Evolutionary conservation across 1,140 invertebrate genomes (phyloP).

Genomic region (Halictus rubicundus): DNA sequence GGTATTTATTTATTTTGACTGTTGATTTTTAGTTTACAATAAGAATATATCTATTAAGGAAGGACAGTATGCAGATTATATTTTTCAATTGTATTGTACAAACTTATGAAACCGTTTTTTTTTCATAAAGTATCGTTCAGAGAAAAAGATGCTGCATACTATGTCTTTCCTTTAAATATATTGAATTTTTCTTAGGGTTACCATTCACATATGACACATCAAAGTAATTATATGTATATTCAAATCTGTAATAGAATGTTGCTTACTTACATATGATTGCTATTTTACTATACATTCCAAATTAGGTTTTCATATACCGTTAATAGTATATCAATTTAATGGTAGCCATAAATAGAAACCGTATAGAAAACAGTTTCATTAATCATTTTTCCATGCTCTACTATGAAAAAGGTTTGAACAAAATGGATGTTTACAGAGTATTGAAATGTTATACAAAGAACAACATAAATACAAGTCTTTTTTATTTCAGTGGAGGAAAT

Average conservation of each 20-base stretch:
- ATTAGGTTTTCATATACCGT: no score
- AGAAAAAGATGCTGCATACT: conserved; percentile 52
- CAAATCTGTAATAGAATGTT: no score
- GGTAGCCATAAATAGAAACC: conserved; percentile 25
- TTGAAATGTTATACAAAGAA: conserved; percentile 2
- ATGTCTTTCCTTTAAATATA: conserved; percentile 47
- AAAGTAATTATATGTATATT: background rate
- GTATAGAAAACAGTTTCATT: conserved; percentile 25
- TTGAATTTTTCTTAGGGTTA: conserved; percentile 30
- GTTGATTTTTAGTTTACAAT: conserved; percentile 53
- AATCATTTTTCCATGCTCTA: conserved; percentile 14
- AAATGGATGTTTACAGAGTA: conserved; percentile 10
- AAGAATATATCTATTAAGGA: conserved; percentile 35
- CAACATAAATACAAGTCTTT: conserved; percentile 28
- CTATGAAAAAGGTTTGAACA: conserved; percentile 12
- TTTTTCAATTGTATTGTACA: conserved; percentile 6
- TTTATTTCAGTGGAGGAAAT: conserved; percentile 90
- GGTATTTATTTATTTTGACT: conserved; percentile 81
- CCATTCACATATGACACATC: conserved; percentile 6
- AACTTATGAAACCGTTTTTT: background rate
- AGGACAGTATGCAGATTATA: conserved; percentile 50
- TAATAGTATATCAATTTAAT: background rate
- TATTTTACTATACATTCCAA: no score
- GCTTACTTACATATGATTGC: no score
- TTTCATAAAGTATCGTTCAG: background rate